Evolutionary conservation across 2,888 invertebrate species (phyloP).

Genomic region (Drosophila demipolita): DNA sequence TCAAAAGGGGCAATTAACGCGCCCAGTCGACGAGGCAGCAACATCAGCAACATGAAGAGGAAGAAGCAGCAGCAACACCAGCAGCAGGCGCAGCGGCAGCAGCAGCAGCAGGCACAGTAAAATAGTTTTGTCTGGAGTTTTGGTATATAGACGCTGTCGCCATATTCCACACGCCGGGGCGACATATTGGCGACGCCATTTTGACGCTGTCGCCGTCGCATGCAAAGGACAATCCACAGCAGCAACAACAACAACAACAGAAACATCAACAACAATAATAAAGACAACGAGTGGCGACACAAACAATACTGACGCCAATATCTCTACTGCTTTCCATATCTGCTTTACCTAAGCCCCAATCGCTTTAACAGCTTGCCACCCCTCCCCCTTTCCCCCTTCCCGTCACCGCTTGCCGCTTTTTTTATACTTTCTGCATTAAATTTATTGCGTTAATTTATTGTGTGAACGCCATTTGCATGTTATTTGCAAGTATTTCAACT

Average conservation of each 20-base stretch:
- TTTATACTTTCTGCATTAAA: constrained; percentile 42
- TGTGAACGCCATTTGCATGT: constrained; percentile 70
- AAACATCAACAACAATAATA: constrained; percentile 2
- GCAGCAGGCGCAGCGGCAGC: background rate
- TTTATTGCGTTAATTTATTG: constrained; percentile 83
- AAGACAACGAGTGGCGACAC: constrained; percentile 46
- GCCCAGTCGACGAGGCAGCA: constrained; percentile 50
- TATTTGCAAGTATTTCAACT: constrained; percentile 57
- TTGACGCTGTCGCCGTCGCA: constrained; percentile 75
- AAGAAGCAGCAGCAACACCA: constrained; percentile 16
- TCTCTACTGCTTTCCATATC: background rate
- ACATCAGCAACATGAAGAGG: constrained; percentile 18
- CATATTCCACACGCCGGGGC: constrained; percentile 72
- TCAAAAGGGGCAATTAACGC: constrained; percentile 79
- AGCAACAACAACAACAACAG: constrained; percentile 28
- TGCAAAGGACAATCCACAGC: constrained; percentile 68
- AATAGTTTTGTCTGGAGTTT: constrained; percentile 46
- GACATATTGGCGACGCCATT: constrained; percentile 83
- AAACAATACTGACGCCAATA: constrained; percentile 59
- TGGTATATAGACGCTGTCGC: constrained; percentile 57
- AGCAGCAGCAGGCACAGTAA: constrained; percentile 31
- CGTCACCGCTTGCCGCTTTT: background rate
- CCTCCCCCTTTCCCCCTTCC: background rate
- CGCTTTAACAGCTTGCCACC: background rate
- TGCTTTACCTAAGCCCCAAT: background rate